These are phyloP conservation scores for Lucinisca nassula DNA, from an alignment of 2,888 invertebrate species.

Conservation along the genomic window DNA sequence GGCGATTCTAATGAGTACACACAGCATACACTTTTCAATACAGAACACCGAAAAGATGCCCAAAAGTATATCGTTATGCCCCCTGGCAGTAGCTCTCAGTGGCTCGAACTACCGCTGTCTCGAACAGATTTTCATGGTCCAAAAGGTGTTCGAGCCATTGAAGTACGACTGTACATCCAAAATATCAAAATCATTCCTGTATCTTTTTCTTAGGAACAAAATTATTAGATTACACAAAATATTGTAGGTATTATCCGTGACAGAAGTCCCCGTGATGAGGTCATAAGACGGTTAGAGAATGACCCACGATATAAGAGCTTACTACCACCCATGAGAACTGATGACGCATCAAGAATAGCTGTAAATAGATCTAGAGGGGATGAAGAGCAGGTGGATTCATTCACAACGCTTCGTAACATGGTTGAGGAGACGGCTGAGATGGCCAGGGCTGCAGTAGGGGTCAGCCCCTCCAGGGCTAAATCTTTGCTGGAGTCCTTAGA, in stretches of 20 bases:
- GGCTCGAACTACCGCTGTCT: too few species aligned
- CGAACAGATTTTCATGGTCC: too few species aligned
- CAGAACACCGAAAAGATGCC: too few species aligned
- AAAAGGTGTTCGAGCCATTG: too few species aligned
- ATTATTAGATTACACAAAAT: not conserved
- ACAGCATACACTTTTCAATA: too few species aligned
- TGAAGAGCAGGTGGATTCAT: slow-evolving; percentile 70
- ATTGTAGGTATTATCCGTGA: not conserved
- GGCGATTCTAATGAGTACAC: too few species aligned
- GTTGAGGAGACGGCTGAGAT: slow-evolving; percentile 83
- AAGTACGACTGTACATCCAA: too few species aligned
- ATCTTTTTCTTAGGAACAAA: too few species aligned
- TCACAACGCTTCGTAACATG: slow-evolving; percentile 78
- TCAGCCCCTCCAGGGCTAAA: slow-evolving; percentile 76
- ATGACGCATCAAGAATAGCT: not conserved
- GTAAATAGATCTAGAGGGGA: slow-evolving; percentile 15
- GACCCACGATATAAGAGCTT: slow-evolving; percentile 63
- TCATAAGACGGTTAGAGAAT: slow-evolving; percentile 61
- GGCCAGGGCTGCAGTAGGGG: slow-evolving; percentile 80
- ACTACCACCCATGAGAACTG: slow-evolving; percentile 52
- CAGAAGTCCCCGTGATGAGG: slow-evolving; percentile 37
- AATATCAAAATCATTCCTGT: too few species aligned
- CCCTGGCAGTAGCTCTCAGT: too few species aligned
- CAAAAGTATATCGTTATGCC: too few species aligned
- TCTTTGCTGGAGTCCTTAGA: slow-evolving; percentile 69